Conservation (phyloP, 2,888 invertebrate genomes). For the Elmis aenea region DNA sequence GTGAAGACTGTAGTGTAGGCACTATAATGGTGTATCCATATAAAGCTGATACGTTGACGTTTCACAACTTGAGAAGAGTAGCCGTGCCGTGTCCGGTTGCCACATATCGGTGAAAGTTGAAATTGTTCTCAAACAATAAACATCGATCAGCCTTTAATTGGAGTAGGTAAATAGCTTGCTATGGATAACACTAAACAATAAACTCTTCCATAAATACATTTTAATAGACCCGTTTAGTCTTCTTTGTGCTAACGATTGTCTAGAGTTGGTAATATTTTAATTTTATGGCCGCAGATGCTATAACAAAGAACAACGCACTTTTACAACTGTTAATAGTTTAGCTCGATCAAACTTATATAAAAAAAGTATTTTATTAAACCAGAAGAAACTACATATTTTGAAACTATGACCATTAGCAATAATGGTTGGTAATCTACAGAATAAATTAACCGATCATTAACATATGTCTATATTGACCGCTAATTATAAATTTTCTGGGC, state of each 20-base stretch:
- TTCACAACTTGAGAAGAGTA: constrained; percentile 21
- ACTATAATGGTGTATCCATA: constrained; percentile 35
- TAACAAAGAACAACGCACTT: too few species aligned
- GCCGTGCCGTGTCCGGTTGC: constrained; percentile 18
- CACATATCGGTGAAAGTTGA: constrained; percentile 28
- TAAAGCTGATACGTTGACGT: constrained; percentile 28
- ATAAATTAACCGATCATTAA: too few species aligned
- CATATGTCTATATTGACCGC: too few species aligned
- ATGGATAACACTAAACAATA: constrained; percentile 37
- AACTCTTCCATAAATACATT: constrained; percentile 43
- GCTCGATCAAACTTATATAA: too few species aligned
- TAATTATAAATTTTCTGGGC: too few species aligned
- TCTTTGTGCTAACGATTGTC: constrained; percentile 36
- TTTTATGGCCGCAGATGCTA: too few species aligned
- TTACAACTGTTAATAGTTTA: too few species aligned
- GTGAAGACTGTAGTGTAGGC: constrained; percentile 28
- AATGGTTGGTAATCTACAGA: too few species aligned
- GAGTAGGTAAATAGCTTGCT: constrained; percentile 45
- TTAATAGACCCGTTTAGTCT: constrained; percentile 41
- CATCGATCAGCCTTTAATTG: constrained; percentile 48
- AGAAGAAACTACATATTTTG: too few species aligned
- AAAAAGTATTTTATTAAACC: too few species aligned
- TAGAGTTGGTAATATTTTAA: too few species aligned
- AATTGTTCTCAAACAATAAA: constrained; percentile 41
- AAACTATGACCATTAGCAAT: too few species aligned